Evolutionary conservation across 2,113 vertebrate genomes (phyloP).

Genomic region (Seriola quinqueradiata): DNA sequence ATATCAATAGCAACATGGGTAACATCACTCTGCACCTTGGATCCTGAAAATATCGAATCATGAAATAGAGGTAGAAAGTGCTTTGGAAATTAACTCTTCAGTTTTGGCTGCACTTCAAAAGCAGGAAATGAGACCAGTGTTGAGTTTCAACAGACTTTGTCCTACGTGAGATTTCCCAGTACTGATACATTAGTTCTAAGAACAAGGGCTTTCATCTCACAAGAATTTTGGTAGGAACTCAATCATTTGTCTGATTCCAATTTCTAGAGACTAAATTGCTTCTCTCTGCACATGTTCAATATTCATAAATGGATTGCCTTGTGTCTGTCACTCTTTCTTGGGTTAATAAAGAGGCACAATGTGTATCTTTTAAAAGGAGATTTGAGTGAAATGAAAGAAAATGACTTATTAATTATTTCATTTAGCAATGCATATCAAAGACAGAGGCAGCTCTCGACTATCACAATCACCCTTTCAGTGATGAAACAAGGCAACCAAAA

Average conservation of each 20-base stretch:
- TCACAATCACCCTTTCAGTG: neutral
- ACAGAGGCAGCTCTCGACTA: neutral
- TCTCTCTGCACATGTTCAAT: conserved; percentile 40
- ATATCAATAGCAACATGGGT: neutral
- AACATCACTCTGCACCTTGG: neutral
- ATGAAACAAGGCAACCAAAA: neutral
- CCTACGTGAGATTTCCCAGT: conserved; percentile 7
- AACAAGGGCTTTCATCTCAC: conserved; percentile 39
- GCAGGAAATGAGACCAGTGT: neutral
- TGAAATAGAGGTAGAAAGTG: no score
- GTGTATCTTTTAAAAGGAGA: neutral
- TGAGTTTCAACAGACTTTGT: conserved; percentile 7
- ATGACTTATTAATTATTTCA: neutral
- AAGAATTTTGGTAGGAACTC: conserved; percentile 25
- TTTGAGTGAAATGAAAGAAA: neutral
- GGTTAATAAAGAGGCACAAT: conserved; percentile 27
- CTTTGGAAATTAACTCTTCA: conserved; percentile 17
- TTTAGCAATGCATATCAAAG: neutral
- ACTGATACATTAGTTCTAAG: conserved; percentile 30
- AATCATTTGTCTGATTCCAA: conserved; percentile 52
- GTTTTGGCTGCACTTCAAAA: conserved; percentile 3
- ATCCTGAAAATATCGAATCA: neutral
- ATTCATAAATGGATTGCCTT: conserved; percentile 41
- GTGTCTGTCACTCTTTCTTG: conserved; percentile 1
- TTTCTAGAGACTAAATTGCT: conserved; percentile 40